Percentiles rank a stretch among this genome's conserved stretches.
Conservation (phyloP, 1,140 invertebrate genomes). For the Centruroides vittatus region DNA sequence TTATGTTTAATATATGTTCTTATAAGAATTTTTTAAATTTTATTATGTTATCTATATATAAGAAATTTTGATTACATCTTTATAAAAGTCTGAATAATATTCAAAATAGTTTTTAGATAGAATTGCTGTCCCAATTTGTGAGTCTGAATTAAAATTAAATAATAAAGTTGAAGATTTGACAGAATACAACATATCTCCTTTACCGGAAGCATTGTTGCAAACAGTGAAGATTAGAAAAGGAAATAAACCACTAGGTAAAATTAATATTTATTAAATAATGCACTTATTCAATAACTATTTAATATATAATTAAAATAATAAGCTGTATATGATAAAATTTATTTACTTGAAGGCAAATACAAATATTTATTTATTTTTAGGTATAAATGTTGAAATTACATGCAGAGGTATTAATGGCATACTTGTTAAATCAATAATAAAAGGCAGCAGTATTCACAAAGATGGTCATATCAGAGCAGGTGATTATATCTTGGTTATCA, state of each 20-base stretch:
- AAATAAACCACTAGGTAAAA: background rate
- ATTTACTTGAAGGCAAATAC: background rate
- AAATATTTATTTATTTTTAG: conserved; percentile 24
- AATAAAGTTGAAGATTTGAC: no score
- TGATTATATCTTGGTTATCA: conserved; percentile 38
- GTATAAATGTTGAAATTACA: conserved; percentile 39
- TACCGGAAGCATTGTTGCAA: background rate
- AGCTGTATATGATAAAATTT: no score
- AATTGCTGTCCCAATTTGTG: no score
- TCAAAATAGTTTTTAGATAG: no score
- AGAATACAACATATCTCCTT: no score
- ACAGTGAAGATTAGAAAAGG: background rate
- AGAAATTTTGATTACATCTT: no score
- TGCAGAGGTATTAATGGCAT: conserved; percentile 49
- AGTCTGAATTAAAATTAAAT: no score
- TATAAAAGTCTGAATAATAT: no score
- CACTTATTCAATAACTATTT: background rate
- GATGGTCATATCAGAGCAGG: conserved; percentile 42
- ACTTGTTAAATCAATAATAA: conserved; percentile 38
- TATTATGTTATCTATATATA: no score
- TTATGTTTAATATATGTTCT: no score
- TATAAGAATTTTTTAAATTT: no score
- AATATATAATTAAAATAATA: no score
- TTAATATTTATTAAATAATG: background rate
- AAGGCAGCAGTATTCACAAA: conserved; percentile 37